Conservation (phyloP, 1,140 invertebrate species). For the Drosophila nasuta region DNA sequence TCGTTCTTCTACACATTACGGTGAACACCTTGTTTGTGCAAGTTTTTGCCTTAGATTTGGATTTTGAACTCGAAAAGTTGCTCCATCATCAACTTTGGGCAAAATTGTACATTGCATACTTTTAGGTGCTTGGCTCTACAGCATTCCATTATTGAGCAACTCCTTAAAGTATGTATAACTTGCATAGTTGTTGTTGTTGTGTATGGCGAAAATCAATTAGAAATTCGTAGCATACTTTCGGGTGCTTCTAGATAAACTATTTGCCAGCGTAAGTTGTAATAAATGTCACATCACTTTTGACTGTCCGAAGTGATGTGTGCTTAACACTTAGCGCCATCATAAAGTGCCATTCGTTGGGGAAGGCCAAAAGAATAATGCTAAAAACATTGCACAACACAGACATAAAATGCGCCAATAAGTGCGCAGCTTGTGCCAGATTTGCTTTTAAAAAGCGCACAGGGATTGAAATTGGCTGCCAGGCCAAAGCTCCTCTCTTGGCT, state of each 20-base stretch:
- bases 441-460: conserved; percentile 71
- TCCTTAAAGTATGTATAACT: neutral
- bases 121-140: conserved; percentile 2
- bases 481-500: conserved; percentile 8
- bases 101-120: neutral
- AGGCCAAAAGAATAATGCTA: conserved; percentile 46
- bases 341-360: conserved; percentile 19
- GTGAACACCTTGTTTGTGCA: neutral
- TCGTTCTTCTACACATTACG: neutral
- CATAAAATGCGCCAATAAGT: conserved; percentile 49
- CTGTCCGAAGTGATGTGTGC: conserved; percentile 29
- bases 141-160: neutral
- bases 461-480: conserved; percentile 47
- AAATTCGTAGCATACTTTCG: conserved; percentile 1
- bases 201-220: neutral
- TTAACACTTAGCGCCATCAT: conserved; percentile 61
- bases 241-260: too few species aligned
- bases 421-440: conserved; percentile 64
- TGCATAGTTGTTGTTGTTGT: neutral
- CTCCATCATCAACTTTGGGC: neutral
- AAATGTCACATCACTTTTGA: conserved; percentile 37
- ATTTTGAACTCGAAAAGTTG: neutral
- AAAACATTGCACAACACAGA: conserved; percentile 64
- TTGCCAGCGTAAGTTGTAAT: conserved; percentile 1
- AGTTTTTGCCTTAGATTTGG: neutral